These are phyloP conservation scores for Siniperca chuatsi DNA, from an alignment of 2,113 vertebrate species.

Conservation along the genomic window DNA sequence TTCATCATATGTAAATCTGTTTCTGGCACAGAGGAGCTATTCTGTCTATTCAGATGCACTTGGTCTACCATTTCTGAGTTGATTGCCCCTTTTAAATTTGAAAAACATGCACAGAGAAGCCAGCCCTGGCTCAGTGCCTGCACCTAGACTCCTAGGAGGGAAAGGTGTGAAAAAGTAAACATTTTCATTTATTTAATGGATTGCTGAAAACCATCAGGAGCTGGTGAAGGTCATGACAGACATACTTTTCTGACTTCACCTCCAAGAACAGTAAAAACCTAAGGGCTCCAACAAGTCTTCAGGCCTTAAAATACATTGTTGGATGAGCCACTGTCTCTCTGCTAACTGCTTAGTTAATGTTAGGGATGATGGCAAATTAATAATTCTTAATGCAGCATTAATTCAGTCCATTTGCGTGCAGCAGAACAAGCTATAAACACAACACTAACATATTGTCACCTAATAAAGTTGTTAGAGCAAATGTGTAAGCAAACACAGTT, in stretches of 20 bases:
- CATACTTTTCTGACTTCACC: slow-evolving; percentile 34
- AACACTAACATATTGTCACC: not conserved
- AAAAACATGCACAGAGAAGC: slow-evolving; percentile 5
- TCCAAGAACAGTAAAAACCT: not conserved
- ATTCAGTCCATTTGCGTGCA: not conserved
- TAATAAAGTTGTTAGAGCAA: slow-evolving; percentile 1
- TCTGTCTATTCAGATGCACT: not conserved
- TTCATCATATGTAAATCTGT: slow-evolving; percentile 49
- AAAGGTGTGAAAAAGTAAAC: slow-evolving; percentile 47
- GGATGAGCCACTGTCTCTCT: not conserved
- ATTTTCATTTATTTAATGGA: slow-evolving; percentile 34
- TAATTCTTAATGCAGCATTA: not conserved
- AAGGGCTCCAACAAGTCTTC: not conserved
- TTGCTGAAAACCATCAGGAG: slow-evolving; percentile 31
- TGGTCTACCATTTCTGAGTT: slow-evolving; percentile 17
- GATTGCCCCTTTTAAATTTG: slow-evolving; percentile 36
- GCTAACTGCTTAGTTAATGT: not conserved
- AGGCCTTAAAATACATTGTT: not conserved
- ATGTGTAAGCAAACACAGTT: not conserved
- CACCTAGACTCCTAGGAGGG: slow-evolving; percentile 39
- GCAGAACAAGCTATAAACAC: not conserved
- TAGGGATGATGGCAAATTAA: not conserved
- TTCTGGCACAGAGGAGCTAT: slow-evolving; percentile 37
- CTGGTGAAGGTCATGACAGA: slow-evolving; percentile 31
- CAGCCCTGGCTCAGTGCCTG: slow-evolving; percentile 2